Base-by-base conservation (phyloP, 1,140 invertebrate genomes). In the Papilio xuthus region DNA sequence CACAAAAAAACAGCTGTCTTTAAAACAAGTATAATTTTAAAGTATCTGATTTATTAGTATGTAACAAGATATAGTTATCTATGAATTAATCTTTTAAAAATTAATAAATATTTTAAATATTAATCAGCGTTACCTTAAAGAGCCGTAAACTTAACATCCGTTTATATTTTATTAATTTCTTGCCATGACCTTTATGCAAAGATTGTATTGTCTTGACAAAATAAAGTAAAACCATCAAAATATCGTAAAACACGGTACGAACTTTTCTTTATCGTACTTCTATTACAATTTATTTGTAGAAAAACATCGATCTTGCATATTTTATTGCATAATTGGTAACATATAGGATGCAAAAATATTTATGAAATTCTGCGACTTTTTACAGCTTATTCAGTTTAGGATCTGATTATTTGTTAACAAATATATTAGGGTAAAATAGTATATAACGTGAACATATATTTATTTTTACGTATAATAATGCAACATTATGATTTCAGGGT, bases 401-500 rank as follows among this genome's bases (percentile, higher is more conserved):
- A 10, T 44, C 6, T 44, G 13, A 10, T 44, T 44, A 7, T 12
- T 44, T 44, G 2, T 44, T 44, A 44, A 44, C 9, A 9, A 12
- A 44, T 13, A 2, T 12, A 10, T 44, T 44, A 44, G 42, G 13
- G 42, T 10, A n/a, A 53, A 53, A 53, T 53, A 12, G 44, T 50
- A 10, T 41, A 12, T 44, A 6, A 37, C 4, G 32, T 37, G 7
- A 1, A 37, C 7, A 1, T 53, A n/a, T 60, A 26, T 26, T 26
- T 60, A n/a, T 23, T 2, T 9, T 13, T 60, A 60, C 2, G 23
- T 32, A 15, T 56, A 67, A 67, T 60, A 60, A 23, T 2, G 15
- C 26, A 28, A 63, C 75, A 23, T 82, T 82, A 83, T 83, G 73
- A 67, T 90, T 89, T 63, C 85, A 88, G 87, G 79, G 76, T 77